A percentile compares a stretch with the other conserved stretches of the same genome.
phyloP scores from a whole-genome alignment of 2,113 vertebrate genomes.

The Ibidorhyncha struthersii region DNA sequence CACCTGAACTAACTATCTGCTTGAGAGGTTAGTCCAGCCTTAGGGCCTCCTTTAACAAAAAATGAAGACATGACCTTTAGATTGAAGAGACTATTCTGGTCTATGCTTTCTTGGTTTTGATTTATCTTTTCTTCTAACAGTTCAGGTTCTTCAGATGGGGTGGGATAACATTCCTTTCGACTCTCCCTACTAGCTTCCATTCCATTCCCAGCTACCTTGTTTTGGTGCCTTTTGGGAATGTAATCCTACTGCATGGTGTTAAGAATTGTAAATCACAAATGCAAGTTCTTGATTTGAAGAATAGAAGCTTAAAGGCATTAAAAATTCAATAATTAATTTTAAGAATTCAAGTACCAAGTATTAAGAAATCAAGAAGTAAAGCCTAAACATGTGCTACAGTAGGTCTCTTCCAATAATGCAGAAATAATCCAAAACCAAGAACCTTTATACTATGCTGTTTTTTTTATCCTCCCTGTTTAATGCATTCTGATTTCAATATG shows the following conservation, averaged over 20 bases:
- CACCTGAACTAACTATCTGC: background rate
- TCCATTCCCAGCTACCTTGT: background rate
- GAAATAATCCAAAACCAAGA: background rate
- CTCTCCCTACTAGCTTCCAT: background rate
- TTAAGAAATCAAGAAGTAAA: background rate
- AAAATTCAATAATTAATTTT: background rate
- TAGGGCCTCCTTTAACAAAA: background rate
- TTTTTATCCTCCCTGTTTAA: background rate
- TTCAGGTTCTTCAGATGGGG: background rate
- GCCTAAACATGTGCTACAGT: background rate
- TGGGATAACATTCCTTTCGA: background rate
- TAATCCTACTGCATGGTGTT: background rate
- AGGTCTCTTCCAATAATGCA: background rate
- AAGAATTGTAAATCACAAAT: background rate
- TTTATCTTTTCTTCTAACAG: background rate
- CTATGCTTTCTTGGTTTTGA: background rate
- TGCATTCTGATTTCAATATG: background rate
- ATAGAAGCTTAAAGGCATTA: background rate
- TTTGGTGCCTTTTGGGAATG: background rate
- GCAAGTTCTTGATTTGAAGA: background rate
- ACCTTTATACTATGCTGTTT: background rate
- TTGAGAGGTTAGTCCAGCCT: background rate
- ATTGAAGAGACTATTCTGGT: background rate
- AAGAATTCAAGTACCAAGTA: background rate
- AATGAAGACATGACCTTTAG: background rate